These are phyloP conservation scores for Pelecanoides urinatrix DNA, from an alignment of 2,113 vertebrate genomes.

Conservation along the genomic window DNA sequence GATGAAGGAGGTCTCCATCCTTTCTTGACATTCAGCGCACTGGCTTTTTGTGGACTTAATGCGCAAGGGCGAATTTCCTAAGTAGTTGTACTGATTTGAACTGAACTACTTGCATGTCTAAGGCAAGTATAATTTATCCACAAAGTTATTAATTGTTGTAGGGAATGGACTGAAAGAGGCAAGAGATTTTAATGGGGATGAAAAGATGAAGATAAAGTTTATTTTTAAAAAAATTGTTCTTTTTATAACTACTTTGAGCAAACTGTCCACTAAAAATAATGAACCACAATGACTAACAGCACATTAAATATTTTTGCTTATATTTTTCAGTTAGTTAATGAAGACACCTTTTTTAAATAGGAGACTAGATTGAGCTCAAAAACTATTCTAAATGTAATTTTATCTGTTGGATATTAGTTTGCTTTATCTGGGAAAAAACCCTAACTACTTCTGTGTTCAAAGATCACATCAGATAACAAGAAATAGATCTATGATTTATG, in stretches of 20 bases:
- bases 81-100: not conserved
- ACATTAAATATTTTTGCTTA: not conserved
- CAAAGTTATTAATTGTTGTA: not conserved
- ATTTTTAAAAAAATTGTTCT: not conserved
- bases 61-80: not conserved
- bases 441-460: not conserved
- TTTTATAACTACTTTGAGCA: constrained; percentile 33
- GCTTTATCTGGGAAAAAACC: not conserved
- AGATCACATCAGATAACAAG: constrained; percentile 8
- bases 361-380: constrained; percentile 18
- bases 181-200: not conserved
- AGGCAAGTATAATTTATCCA: not conserved
- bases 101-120: not conserved
- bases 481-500: constrained; percentile 42
- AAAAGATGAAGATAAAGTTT: not conserved
- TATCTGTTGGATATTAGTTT: constrained; percentile 11
- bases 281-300: constrained; percentile 17
- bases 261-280: not conserved
- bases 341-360: constrained; percentile 1
- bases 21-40: not conserved
- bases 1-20: not conserved
- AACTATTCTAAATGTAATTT: not conserved
- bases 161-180: not conserved
- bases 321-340: constrained; percentile 23
- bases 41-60: not conserved